phyloP scores from a whole-genome alignment of 1,140 invertebrate genomes.

The Subanguina moxae region DNA sequence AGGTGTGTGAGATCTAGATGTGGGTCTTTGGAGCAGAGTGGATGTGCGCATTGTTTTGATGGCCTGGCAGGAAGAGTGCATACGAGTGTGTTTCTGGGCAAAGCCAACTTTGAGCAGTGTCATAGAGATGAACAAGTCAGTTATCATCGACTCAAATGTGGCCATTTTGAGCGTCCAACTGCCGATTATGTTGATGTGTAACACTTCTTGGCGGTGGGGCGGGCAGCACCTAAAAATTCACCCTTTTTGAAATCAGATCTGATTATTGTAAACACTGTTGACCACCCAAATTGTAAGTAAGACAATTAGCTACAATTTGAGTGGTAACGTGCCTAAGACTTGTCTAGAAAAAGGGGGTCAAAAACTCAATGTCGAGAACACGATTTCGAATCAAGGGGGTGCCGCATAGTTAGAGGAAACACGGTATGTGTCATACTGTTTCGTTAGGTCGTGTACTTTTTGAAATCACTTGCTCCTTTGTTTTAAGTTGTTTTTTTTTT shows the following conservation, averaged over 20 bases:
- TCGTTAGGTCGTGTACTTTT: too few species aligned
- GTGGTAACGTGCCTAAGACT: too few species aligned
- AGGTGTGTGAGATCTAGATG: background rate
- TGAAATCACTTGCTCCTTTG: background rate
- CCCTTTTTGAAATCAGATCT: background rate
- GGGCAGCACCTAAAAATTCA: conserved; percentile 23
- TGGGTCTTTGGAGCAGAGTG: conserved; percentile 10
- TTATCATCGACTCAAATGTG: conserved; percentile 38
- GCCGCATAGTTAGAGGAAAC: too few species aligned
- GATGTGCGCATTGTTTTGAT: conserved; percentile 23
- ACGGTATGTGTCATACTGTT: too few species aligned
- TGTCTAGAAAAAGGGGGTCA: too few species aligned
- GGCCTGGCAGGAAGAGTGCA: conserved; percentile 15
- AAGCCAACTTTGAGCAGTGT: conserved; percentile 33
- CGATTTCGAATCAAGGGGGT: too few species aligned
- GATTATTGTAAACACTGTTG: too few species aligned
- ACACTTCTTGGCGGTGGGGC: background rate
- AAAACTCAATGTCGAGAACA: too few species aligned
- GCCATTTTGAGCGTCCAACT: conserved; percentile 28
- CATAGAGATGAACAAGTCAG: conserved; percentile 44
- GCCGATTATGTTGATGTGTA: conserved; percentile 21
- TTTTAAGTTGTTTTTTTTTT: too few species aligned
- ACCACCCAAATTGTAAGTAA: too few species aligned
- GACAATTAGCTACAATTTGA: too few species aligned
- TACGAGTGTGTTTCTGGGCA: conserved; percentile 14